Evolutionary conservation across 2,113 vertebrate genomes (phyloP).

Genomic region (Thryonomys swinderianus): DNA sequence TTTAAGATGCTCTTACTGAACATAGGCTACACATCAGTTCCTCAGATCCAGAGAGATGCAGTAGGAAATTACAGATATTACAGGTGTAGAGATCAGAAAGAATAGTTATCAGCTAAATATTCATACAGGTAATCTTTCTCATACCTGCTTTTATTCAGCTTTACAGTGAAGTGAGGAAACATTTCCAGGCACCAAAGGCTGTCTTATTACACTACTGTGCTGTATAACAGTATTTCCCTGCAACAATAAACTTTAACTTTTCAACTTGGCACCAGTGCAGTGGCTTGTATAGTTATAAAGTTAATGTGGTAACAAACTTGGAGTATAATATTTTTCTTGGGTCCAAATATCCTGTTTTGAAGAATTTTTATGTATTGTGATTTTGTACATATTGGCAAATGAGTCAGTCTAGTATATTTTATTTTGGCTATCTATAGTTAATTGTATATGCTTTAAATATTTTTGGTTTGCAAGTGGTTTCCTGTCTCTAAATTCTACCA

Average conservation of each 20-base stretch:
- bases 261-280: background rate
- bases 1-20: background rate
- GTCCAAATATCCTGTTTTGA: constrained; percentile 20
- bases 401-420: background rate
- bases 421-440: background rate
- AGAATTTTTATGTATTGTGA: constrained; percentile 11
- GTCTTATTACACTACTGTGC: background rate
- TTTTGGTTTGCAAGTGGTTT: constrained; percentile 15
- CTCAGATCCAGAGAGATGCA: constrained; percentile 15
- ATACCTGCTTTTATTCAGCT: background rate
- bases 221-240: background rate
- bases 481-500: background rate
- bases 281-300: background rate
- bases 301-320: background rate
- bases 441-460: background rate
- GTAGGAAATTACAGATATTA: background rate
- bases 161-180: background rate
- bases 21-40: background rate
- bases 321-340: constrained; percentile 6
- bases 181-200: constrained; percentile 32
- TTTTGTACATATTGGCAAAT: background rate
- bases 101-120: too few relatives aligned
- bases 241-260: constrained; percentile 32
- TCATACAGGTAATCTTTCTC: background rate
- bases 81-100: background rate